phyloP scores from a whole-genome alignment of 1,140 invertebrate species.

The Pectinophora gossypiella region DNA sequence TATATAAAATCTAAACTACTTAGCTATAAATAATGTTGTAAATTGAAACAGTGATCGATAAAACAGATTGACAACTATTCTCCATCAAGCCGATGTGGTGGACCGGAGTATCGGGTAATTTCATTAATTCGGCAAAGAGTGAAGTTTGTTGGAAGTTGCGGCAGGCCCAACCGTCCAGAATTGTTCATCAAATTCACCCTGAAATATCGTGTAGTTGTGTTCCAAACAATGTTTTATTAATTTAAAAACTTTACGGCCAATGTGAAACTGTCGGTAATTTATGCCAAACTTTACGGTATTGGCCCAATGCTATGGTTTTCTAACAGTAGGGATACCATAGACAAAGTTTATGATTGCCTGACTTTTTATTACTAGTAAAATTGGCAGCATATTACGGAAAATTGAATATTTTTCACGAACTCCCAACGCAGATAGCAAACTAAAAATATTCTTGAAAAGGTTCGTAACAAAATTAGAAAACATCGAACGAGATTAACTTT shows the following conservation, averaged over 20 bases:
- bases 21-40: too few relatives aligned
- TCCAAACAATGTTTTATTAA: constrained; percentile 10
- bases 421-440: neutral
- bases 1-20: too few relatives aligned
- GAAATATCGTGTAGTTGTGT: constrained; percentile 3
- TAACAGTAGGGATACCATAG: neutral
- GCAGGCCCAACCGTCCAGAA: neutral
- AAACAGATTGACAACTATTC: too few relatives aligned
- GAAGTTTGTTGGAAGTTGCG: constrained; percentile 15
- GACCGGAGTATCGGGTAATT: constrained; percentile 17
- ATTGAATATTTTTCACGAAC: neutral
- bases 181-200: constrained; percentile 13
- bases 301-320: neutral
- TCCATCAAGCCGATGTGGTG: too few relatives aligned
- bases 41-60: too few relatives aligned
- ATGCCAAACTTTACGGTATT: neutral
- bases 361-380: neutral
- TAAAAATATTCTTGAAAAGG: constrained; percentile 8
- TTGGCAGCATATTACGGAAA: neutral
- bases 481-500: constrained; percentile 12
- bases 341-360: neutral
- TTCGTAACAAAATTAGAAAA: constrained; percentile 18
- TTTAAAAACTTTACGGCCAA: constrained; percentile 13
- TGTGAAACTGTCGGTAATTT: neutral
- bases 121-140: constrained; percentile 24